A percentile compares a stretch with the other conserved stretches of the same genome.
Evolutionary conservation across 2,888 invertebrate species (phyloP).

Genomic region (Patella caerulea): DNA sequence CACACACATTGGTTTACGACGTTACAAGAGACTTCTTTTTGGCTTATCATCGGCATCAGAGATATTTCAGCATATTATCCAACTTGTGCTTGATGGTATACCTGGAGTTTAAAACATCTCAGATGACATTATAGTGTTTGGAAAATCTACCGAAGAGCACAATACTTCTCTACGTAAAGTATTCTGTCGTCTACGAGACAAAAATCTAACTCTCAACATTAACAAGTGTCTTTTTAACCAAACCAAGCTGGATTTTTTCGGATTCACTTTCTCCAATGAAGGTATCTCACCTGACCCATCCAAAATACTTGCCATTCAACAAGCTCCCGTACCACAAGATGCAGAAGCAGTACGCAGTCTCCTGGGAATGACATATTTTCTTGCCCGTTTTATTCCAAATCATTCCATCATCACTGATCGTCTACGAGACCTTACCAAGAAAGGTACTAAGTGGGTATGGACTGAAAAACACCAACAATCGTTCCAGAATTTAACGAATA

Average conservation of each 20-base stretch:
- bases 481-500: constrained; percentile 36
- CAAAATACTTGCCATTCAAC: background rate
- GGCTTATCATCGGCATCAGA: too few species aligned
- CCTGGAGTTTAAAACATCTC: too few species aligned
- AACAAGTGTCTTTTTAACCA: background rate
- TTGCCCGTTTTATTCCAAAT: constrained; percentile 35
- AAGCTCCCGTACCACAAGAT: background rate
- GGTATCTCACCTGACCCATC: constrained; percentile 22
- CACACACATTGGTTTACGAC: too few species aligned
- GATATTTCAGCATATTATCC: too few species aligned
- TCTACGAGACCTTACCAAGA: constrained; percentile 37
- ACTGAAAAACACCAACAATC: too few species aligned
- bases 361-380: constrained; percentile 34
- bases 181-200: too few species aligned
- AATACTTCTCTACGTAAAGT: too few species aligned
- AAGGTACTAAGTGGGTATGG: constrained; percentile 32
- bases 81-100: too few species aligned
- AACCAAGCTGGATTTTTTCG: background rate
- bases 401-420: constrained; percentile 38
- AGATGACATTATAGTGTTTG: too few species aligned
- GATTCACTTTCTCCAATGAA: constrained; percentile 1
- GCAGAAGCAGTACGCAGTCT: constrained; percentile 23
- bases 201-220: background rate
- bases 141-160: too few species aligned
- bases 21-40: too few species aligned